phyloP scores from a whole-genome alignment of 2,888 invertebrate species.

The Leptopilina drosophilae region DNA sequence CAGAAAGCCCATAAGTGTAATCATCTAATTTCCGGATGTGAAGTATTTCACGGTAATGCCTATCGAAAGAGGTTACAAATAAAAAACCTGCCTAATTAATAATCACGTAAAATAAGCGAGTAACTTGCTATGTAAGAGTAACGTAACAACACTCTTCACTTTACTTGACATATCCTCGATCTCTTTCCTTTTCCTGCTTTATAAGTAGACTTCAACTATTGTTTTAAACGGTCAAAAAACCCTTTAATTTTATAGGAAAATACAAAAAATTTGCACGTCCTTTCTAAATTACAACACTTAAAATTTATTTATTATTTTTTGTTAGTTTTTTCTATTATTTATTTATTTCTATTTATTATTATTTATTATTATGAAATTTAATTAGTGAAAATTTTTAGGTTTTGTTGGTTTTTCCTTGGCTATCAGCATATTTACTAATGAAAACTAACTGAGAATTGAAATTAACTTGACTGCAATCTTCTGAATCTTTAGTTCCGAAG shows the following conservation, averaged over 20 bases:
- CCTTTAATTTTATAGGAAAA: neutral
- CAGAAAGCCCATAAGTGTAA: constrained; percentile 23
- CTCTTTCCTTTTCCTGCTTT: constrained; percentile 52
- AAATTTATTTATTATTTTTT: no score
- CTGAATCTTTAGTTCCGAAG: no score
- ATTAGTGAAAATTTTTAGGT: no score
- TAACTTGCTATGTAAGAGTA: constrained; percentile 44
- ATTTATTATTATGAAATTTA: no score
- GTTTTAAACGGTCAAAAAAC: constrained; percentile 15
- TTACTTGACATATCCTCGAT: constrained; percentile 51
- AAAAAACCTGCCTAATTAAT: constrained; percentile 65
- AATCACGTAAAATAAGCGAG: constrained; percentile 59
- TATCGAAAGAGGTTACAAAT: constrained; percentile 58
- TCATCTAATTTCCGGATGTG: constrained; percentile 59
- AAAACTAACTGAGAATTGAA: no score
- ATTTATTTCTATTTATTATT: no score
- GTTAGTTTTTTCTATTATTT: no score
- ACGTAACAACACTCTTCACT: constrained; percentile 61
- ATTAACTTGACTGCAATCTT: no score
- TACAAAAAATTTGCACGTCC: no score
- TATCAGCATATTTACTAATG: no score
- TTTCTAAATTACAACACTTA: no score
- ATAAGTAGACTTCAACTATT: constrained; percentile 47
- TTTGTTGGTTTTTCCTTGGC: no score
- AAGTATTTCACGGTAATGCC: constrained; percentile 62